Evolutionary conservation across 2,888 invertebrate species (phyloP).

Genomic region (Tachystola acroxantha): DNA sequence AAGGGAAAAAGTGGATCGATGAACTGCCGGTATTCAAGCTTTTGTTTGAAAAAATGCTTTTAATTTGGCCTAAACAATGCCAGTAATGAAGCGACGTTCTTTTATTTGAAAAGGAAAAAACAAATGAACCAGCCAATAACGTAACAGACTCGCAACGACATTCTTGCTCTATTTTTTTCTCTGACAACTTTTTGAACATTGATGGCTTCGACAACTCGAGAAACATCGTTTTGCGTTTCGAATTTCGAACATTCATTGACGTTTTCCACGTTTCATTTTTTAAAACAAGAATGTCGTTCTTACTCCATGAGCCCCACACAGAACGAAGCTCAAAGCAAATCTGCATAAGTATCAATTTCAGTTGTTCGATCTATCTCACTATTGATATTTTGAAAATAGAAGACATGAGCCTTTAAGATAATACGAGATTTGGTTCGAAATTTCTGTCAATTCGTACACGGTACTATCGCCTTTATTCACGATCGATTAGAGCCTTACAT

Average conservation of each 20-base stretch:
- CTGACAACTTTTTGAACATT: slow-evolving; percentile 46
- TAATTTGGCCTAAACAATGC: slow-evolving; percentile 47
- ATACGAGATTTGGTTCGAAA: slow-evolving; percentile 56
- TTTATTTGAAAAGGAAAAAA: slow-evolving; percentile 25
- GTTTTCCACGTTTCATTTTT: slow-evolving; percentile 37
- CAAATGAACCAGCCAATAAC: slow-evolving; percentile 23
- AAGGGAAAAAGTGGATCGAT: slow-evolving; percentile 39
- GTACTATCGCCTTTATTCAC: slow-evolving; percentile 40
- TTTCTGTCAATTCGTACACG: slow-evolving; percentile 32
- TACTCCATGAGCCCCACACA: slow-evolving; percentile 16
- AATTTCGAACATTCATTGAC: slow-evolving; percentile 57
- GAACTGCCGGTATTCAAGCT: slow-evolving; percentile 30
- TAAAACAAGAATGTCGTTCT: slow-evolving; percentile 33
- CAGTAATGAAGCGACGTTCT: slow-evolving; percentile 20
- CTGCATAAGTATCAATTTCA: slow-evolving; percentile 37
- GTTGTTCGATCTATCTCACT: slow-evolving; percentile 28
- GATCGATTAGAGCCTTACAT: slow-evolving; percentile 32
- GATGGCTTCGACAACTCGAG: slow-evolving; percentile 38
- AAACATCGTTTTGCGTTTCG: slow-evolving; percentile 56
- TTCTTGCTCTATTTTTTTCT: slow-evolving; percentile 37
- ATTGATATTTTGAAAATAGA: slow-evolving; percentile 45
- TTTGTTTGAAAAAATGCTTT: slow-evolving; percentile 28
- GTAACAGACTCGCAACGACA: slow-evolving; percentile 26
- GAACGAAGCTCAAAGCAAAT: slow-evolving; percentile 29
- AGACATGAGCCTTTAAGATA: slow-evolving; percentile 51